These are phyloP conservation scores for Phyllostomus hastatus DNA, from an alignment of 2,113 vertebrate species.

Conservation along the genomic window DNA sequence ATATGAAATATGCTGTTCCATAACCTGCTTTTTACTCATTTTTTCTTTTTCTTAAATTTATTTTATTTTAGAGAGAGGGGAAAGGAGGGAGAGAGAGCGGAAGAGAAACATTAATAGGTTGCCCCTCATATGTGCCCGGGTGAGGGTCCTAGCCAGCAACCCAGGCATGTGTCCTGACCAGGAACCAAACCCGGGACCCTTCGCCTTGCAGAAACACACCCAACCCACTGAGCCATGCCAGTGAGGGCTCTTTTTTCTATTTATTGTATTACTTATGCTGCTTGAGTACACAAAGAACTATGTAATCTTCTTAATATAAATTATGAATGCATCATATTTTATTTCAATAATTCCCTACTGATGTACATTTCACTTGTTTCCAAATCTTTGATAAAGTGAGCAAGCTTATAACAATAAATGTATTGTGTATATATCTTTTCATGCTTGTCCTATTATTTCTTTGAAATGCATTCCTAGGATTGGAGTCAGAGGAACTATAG, in stretches of 20 bases:
- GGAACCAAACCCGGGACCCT: no score
- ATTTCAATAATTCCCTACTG: neutral
- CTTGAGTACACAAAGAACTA: neutral
- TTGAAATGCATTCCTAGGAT: neutral
- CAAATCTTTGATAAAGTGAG: neutral
- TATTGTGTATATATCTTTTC: neutral
- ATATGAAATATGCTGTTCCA: neutral
- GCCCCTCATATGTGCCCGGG: no score
- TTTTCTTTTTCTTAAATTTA: no score
- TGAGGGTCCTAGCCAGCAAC: no score
- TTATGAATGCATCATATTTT: neutral
- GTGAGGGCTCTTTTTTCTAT: neutral
- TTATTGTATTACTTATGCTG: neutral
- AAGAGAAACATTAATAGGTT: no score
- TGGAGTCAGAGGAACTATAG: neutral
- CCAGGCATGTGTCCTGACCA: no score
- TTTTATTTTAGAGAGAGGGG: no score
- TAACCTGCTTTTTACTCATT: neutral
- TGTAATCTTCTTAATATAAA: constrained; percentile 7
- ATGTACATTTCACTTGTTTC: neutral
- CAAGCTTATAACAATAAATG: neutral
- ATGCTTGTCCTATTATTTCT: neutral
- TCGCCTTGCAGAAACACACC: no score
- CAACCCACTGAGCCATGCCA: no score
- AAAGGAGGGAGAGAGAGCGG: no score